A percentile compares a stretch with the other conserved stretches of the same genome.
Evolutionary conservation across 2,888 invertebrate genomes (phyloP).

Genomic region (Conchocele bisecta): DNA sequence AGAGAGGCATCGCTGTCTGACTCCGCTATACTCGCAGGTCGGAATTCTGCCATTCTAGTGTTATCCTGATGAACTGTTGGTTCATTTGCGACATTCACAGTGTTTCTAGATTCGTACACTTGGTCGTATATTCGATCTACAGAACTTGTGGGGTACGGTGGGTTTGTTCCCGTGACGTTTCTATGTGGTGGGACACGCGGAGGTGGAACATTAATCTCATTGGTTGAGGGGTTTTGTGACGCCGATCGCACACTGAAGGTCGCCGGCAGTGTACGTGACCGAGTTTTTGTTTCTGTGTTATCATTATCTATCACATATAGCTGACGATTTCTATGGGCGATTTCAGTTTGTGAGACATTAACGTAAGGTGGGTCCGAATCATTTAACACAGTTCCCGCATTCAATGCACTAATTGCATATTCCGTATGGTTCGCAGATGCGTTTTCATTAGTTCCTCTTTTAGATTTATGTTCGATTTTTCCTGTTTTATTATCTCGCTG

Average conservation of each 20-base stretch:
- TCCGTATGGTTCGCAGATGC: no score
- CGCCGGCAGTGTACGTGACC: background rate
- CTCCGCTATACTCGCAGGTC: constrained; percentile 1
- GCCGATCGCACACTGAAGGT: background rate
- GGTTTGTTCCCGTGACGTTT: background rate
- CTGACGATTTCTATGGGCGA: constrained; percentile 36
- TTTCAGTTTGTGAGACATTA: constrained; percentile 52
- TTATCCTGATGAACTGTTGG: background rate
- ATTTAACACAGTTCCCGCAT: no score
- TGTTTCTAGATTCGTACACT: constrained; percentile 9
- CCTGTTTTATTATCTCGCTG: background rate
- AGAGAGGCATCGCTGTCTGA: constrained; percentile 34
- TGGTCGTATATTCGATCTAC: constrained; percentile 2
- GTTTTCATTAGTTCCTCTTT: no score
- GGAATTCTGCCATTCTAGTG: background rate
- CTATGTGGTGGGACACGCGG: constrained; percentile 1
- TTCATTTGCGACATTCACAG: background rate
- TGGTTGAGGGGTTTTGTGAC: background rate
- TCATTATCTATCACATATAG: constrained; percentile 51
- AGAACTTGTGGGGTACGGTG: background rate
- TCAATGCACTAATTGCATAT: no score
- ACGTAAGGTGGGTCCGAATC: constrained; percentile 34
- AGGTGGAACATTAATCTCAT: constrained; percentile 23
- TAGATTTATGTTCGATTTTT: background rate
- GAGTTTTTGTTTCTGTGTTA: background rate